Conservation (phyloP, 2,888 invertebrate species). For the Eutolmus rufibarbis region DNA sequence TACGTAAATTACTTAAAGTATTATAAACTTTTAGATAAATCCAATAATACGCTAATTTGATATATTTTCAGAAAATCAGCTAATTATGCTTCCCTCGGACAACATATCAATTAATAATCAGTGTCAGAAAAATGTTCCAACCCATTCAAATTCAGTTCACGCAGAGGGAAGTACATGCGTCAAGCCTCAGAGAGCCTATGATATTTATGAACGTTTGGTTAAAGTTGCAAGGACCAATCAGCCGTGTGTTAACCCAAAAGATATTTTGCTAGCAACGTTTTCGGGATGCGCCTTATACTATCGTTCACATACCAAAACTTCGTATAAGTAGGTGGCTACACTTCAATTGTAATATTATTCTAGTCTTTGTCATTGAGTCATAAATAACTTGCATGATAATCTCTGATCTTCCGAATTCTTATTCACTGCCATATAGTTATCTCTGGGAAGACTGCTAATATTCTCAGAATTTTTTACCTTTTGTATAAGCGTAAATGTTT, state of each 20-base stretch:
- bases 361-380: not conserved
- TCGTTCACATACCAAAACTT: not conserved
- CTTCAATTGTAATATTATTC: not conserved
- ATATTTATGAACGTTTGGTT: constrained; percentile 42
- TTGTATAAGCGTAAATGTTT: no score
- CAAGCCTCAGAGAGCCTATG: constrained; percentile 39
- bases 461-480: no score
- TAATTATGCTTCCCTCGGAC: not conserved
- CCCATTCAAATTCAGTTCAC: not conserved
- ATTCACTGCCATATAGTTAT: not conserved
- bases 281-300: constrained; percentile 40
- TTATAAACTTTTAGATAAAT: not conserved
- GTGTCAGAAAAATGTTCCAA: not conserved
- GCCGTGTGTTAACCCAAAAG: constrained; percentile 6
- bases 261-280: constrained; percentile 45
- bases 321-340: not conserved
- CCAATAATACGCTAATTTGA: not conserved
- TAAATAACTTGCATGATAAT: not conserved
- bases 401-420: not conserved
- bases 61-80: not conserved
- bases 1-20: no score
- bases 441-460: no score
- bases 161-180: constrained; percentile 29
- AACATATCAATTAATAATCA: not conserved
- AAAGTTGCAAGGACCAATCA: constrained; percentile 23